phyloP scores from a whole-genome alignment of 2,888 invertebrate species.

The Rotaria magnacalcarata region DNA sequence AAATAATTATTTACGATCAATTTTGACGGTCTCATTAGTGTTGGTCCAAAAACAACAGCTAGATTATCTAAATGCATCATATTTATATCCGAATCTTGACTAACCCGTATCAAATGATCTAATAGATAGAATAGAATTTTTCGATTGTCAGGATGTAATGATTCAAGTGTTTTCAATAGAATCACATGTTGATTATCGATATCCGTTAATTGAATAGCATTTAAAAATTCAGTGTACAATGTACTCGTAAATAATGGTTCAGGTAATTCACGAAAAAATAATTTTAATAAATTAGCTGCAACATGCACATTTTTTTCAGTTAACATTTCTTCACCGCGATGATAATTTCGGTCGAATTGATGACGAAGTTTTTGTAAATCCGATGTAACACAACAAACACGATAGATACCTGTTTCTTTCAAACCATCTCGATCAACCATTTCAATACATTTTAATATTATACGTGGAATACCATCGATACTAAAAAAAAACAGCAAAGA shows the following conservation, averaged over 20 bases:
- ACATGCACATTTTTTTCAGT: not conserved
- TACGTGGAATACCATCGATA: slow-evolving; percentile 15
- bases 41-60: slow-evolving; percentile 87
- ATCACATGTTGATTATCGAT: not conserved
- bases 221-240: not conserved
- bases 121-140: slow-evolving; percentile 19
- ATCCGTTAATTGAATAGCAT: slow-evolving; percentile 19
- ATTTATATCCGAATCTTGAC: slow-evolving; percentile 72
- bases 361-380: slow-evolving; percentile 23
- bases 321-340: not conserved
- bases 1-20: not conserved
- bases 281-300: slow-evolving; percentile 32
- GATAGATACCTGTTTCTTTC: slow-evolving; percentile 33
- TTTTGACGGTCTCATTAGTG: slow-evolving; percentile 67
- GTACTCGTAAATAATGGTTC: slow-evolving; percentile 21
- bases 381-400: slow-evolving; percentile 15
- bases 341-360: slow-evolving; percentile 16
- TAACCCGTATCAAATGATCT: slow-evolving; percentile 66
- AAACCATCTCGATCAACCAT: slow-evolving; percentile 32
- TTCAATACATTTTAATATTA: slow-evolving; percentile 24
- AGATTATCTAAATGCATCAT: slow-evolving; percentile 88
- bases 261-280: slow-evolving; percentile 18
- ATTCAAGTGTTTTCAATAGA: not conserved
- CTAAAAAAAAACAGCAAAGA: not conserved
- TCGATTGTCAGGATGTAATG: not conserved